Base-by-base conservation (phyloP, 2,113 vertebrate genomes). In the Rhea americana region DNA sequence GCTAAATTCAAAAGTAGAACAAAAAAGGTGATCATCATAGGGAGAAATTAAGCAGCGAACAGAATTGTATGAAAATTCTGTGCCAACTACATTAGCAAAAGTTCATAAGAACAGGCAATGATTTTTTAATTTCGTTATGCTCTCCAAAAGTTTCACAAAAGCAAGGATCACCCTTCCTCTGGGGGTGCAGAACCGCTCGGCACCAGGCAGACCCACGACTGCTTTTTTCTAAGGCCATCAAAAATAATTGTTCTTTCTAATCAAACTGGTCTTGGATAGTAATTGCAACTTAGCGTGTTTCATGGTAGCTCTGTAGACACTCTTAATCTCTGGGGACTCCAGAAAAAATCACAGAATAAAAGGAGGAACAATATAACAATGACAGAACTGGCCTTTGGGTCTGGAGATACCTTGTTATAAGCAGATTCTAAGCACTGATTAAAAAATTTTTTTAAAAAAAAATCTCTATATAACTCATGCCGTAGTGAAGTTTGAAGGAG, bases 171-270 rank as follows among this genome's bases (percentile, higher is more conserved):
- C 1, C 12, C 14, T 22, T 37, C 14, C 3, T 45, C 58, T 47
- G 11, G 35, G 13, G 5, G 7, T 37, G 25, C 22, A 50, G 7
- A 78, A 5, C 4, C 55, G 35, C 8, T 19, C 62, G 47, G 7
- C 37, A 45, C 8, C 13, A 35, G 17, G 37, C 11, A 11, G 47
- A 4, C 3, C 3, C 22, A 3, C 43, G 2, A 1, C 45, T 81
- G 47, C 3, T 71, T 63, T 56, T 32, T 71, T 13, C 17, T 43
- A 26, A 58, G 7, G 35, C 35, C 35, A 35, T 13, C 41, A 11
- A n/a, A 48, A 41, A 14, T 8, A 75, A 37, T 3, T 66, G 21
- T 21, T 70, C 68, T 63, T 70, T 75, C 15, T 16, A 67, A n/a
- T 1, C 7, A 82, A 63, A 58, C 32, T 39, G 2, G 2, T 56